phyloP scores from a whole-genome alignment of 1,140 invertebrate species.

The Neodiprion fabricii region DNA sequence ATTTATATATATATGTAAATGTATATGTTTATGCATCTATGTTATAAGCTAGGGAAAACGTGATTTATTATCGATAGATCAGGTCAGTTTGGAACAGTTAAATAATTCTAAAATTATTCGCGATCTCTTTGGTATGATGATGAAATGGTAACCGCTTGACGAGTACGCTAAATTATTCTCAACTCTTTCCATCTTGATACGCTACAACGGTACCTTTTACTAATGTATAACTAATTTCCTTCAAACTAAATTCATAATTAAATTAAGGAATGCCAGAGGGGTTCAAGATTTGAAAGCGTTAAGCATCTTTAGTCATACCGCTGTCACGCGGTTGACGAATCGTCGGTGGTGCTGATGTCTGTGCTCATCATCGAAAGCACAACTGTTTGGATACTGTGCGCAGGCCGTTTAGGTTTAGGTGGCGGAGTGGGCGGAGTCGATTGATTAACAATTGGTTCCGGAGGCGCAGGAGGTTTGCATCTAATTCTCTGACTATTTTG shows the following conservation, averaged over 20 bases:
- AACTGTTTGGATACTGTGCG: slow-evolving; percentile 25
- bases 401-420: slow-evolving; percentile 45
- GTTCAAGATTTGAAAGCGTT: not conserved
- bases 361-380: slow-evolving; percentile 27
- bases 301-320: slow-evolving; percentile 3
- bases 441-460: slow-evolving; percentile 31
- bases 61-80: not conserved
- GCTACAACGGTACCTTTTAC: slow-evolving; percentile 1
- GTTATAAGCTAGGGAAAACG: no score
- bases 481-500: slow-evolving; percentile 31
- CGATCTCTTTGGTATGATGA: slow-evolving; percentile 34
- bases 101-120: slow-evolving; percentile 25
- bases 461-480: slow-evolving; percentile 36
- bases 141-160: slow-evolving; percentile 27
- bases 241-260: slow-evolving; percentile 19
- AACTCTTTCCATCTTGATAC: slow-evolving; percentile 18
- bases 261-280: not conserved
- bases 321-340: slow-evolving; percentile 40
- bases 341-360: slow-evolving; percentile 33
- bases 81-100: not conserved
- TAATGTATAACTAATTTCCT: slow-evolving; percentile 21
- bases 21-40: not conserved
- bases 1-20: not conserved
- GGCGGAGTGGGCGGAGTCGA: slow-evolving; percentile 51
- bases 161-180: slow-evolving; percentile 23